Conservation (phyloP, 2,888 invertebrate species). For the Tridacna gigas region DNA sequence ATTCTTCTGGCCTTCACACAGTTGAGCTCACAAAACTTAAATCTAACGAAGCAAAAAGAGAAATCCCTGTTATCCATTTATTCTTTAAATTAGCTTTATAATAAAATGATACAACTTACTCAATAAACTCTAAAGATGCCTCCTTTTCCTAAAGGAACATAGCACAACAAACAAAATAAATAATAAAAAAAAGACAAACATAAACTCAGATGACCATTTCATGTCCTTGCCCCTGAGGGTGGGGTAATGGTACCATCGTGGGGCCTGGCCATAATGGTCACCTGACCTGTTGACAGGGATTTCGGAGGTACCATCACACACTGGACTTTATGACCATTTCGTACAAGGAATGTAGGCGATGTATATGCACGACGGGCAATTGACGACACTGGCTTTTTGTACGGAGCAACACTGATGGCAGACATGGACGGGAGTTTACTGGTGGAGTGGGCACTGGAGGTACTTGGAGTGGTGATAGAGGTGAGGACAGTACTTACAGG, state of each 20-base stretch:
- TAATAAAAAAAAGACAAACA: not conserved
- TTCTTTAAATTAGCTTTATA: constrained; percentile 5
- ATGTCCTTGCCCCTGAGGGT: constrained; percentile 28
- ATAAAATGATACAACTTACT: constrained; percentile 2
- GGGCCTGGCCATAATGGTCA: constrained; percentile 51
- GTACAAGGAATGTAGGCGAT: constrained; percentile 78
- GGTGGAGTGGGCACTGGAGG: constrained; percentile 36
- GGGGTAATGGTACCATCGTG: constrained; percentile 44
- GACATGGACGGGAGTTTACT: constrained; percentile 68
- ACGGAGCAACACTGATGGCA: constrained; percentile 70
- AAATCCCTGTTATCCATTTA: constrained; percentile 22
- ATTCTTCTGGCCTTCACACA: too few species aligned
- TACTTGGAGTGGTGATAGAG: constrained; percentile 2
- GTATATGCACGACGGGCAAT: constrained; percentile 75
- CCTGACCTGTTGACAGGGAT: constrained; percentile 57
- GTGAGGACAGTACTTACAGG: constrained; percentile 22
- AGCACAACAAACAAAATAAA: not conserved
- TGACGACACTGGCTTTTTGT: constrained; percentile 65
- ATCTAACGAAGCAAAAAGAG: constrained; percentile 23
- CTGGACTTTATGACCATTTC: constrained; percentile 81
- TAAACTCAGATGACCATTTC: not conserved
- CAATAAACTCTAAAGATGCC: not conserved
- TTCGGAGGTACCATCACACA: constrained; percentile 78
- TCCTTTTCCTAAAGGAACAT: constrained; percentile 6
- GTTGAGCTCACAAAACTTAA: constrained; percentile 15